Evolutionary conservation across 2,113 vertebrate genomes (phyloP).

Genomic region (Psephotus haematonotus): DNA sequence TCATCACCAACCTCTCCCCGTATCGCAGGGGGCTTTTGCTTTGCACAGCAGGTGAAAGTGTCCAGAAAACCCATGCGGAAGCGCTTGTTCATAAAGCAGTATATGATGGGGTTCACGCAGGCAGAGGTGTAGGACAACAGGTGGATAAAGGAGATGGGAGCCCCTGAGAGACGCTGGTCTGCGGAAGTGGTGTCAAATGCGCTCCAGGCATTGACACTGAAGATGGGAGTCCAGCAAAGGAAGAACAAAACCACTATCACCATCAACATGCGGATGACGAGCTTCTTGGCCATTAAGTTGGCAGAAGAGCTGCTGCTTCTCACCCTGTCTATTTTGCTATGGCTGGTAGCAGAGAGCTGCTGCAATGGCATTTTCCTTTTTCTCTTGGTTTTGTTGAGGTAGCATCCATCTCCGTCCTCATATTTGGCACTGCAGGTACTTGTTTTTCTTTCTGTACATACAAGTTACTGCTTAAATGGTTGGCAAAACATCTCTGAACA

Average conservation of each 20-base stretch:
- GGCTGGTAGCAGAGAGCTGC: slow-evolving; percentile 36
- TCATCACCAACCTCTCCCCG: slow-evolving; percentile 70
- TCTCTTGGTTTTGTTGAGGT: slow-evolving; percentile 79
- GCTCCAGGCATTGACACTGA: slow-evolving; percentile 93
- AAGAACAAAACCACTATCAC: slow-evolving; percentile 96
- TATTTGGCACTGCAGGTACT: slow-evolving; percentile 76
- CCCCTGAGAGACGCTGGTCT: slow-evolving; percentile 85
- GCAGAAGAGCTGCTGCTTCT: slow-evolving; percentile 84
- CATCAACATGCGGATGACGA: slow-evolving; percentile 95
- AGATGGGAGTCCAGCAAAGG: slow-evolving; percentile 96
- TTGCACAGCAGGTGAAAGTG: slow-evolving; percentile 85
- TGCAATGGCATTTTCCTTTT: slow-evolving; percentile 74
- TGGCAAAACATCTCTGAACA: background rate
- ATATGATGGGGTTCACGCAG: slow-evolving; percentile 96
- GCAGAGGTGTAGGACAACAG: slow-evolving; percentile 94
- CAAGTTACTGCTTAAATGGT: background rate
- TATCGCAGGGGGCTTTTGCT: background rate
- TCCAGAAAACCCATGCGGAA: slow-evolving; percentile 88
- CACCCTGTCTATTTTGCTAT: slow-evolving; percentile 68
- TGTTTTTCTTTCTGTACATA: slow-evolving; percentile 79
- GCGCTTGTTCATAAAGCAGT: slow-evolving; percentile 98
- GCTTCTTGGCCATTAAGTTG: slow-evolving; percentile 94
- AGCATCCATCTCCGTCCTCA: slow-evolving; percentile 88
- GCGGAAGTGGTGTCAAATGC: slow-evolving; percentile 86
- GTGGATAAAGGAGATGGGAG: slow-evolving; percentile 97